These are phyloP conservation scores for Minunthozetes semirufus DNA, from an alignment of 2,888 invertebrate genomes.

Conservation along the genomic window DNA sequence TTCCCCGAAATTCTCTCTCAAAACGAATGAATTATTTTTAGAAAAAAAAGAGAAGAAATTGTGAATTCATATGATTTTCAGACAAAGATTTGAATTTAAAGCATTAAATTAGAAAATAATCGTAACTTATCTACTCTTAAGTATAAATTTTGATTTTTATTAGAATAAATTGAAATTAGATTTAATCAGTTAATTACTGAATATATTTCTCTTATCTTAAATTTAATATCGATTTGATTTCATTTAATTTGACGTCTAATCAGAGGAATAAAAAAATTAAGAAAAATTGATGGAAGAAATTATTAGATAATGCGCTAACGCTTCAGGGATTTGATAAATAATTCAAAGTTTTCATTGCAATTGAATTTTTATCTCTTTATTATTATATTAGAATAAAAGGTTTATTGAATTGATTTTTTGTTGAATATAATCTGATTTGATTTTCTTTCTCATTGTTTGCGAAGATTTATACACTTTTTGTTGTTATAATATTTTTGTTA, in stretches of 20 bases:
- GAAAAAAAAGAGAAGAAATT: neutral
- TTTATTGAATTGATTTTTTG: conserved; percentile 17
- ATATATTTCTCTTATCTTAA: too few relatives aligned
- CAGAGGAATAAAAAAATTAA: neutral
- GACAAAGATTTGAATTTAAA: neutral
- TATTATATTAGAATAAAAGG: conserved; percentile 22
- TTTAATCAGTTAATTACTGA: too few relatives aligned
- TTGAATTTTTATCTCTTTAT: neutral
- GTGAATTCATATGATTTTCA: neutral
- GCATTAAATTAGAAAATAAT: too few relatives aligned
- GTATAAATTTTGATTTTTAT: neutral
- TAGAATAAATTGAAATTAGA: neutral
- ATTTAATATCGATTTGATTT: too few relatives aligned
- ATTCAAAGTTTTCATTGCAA: conserved; percentile 8
- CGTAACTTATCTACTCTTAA: too few relatives aligned
- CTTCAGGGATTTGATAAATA: conserved; percentile 14
- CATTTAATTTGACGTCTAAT: too few relatives aligned
- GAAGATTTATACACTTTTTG: neutral
- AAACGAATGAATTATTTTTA: neutral
- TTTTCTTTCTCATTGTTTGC: neutral
- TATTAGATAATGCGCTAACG: conserved; percentile 7
- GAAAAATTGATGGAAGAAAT: neutral
- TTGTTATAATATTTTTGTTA: neutral
- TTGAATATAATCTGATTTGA: conserved; percentile 24
- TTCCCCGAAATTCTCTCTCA: neutral